A percentile compares a stretch with the other conserved stretches of the same genome.
phyloP scores from a whole-genome alignment of 2,113 vertebrate species.

The Antechinus flavipes region DNA sequence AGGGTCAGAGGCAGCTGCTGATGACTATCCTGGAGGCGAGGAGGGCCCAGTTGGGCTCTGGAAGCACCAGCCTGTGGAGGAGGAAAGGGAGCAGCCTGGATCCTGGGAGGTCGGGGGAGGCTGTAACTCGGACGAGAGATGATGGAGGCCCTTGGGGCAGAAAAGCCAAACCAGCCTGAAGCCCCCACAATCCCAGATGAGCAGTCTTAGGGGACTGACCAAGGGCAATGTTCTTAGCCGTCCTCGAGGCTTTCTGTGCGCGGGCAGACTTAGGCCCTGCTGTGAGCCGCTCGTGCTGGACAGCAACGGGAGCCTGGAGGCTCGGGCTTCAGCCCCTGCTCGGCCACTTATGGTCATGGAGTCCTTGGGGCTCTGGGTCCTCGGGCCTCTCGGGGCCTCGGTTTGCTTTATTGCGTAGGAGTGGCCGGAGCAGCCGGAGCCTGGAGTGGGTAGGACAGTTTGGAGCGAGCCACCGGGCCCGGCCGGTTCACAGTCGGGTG shows the following conservation, averaged over 20 bases:
- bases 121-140: not conserved
- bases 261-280: not conserved
- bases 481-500: slow-evolving; percentile 34
- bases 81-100: not conserved
- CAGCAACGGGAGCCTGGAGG: not conserved
- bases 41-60: not conserved
- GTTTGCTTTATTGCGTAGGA: not conserved
- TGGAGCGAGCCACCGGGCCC: slow-evolving; percentile 30
- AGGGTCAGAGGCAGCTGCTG: not conserved
- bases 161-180: not conserved
- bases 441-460: not conserved
- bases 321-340: not conserved
- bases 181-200: not conserved
- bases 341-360: not conserved
- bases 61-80: not conserved
- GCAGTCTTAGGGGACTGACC: not conserved
- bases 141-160: not conserved
- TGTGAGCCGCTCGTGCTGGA: no score
- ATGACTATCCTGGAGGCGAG: not conserved
- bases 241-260: not conserved
- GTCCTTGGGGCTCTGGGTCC: no score
- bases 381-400: not conserved
- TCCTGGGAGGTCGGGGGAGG: not conserved
- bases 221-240: not conserved
- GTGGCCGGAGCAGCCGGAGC: no score